Evolutionary conservation across 1,140 invertebrate genomes (phyloP).

Genomic region (Dryas iulia): DNA sequence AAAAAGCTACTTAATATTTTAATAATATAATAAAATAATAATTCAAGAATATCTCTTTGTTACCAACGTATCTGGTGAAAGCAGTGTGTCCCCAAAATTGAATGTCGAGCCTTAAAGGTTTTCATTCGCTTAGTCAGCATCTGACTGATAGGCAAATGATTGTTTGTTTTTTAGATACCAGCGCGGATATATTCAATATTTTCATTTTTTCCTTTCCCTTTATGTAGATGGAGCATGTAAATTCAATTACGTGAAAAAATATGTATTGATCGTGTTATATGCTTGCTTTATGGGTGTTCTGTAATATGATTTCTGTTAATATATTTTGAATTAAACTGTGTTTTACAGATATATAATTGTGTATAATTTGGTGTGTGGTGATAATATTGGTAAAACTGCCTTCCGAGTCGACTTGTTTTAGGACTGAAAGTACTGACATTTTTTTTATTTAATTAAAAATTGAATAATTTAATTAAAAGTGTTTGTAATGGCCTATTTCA

Average conservation of each 20-base stretch:
- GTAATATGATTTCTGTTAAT: background rate
- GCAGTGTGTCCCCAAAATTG: background rate
- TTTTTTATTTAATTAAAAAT: no score
- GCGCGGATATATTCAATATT: slow-evolving; percentile 2
- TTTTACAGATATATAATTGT: no score
- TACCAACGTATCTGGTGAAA: background rate
- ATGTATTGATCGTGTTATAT: background rate
- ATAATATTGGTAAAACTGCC: no score
- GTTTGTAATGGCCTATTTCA: no score
- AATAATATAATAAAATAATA: no score
- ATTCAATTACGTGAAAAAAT: background rate
- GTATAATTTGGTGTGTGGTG: no score
- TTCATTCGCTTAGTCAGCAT: slow-evolving; percentile 11
- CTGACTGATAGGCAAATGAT: slow-evolving; percentile 3
- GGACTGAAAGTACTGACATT: no score
- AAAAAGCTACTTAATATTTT: no score
- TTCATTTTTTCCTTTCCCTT: background rate
- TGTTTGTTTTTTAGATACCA: slow-evolving; percentile 7
- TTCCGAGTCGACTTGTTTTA: no score
- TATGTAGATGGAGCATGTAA: background rate
- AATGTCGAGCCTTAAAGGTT: background rate
- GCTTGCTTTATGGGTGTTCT: background rate
- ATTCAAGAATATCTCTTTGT: no score
- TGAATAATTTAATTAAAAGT: no score
- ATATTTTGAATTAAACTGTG: background rate